Evolutionary conservation across 2,888 invertebrate species (phyloP).

Genomic region (Barypeithes pellucidus): DNA sequence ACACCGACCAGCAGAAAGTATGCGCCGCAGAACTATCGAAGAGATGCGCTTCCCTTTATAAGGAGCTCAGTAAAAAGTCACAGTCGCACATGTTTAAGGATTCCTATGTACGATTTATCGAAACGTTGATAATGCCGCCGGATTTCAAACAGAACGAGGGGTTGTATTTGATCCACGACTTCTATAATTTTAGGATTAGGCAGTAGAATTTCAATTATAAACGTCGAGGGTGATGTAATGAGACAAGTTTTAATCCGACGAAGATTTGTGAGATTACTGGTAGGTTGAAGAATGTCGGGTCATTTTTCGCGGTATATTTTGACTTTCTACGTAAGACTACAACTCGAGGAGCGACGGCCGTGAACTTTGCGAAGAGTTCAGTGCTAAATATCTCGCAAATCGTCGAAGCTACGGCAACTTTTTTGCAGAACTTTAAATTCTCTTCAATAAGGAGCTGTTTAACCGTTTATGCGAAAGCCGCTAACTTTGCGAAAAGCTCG

Average conservation of each 20-base stretch:
- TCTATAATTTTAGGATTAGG: constrained; percentile 42
- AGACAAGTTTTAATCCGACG: neutral
- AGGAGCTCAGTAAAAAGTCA: constrained; percentile 57
- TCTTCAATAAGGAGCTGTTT: no score
- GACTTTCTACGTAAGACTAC: no score
- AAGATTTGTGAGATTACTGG: no score
- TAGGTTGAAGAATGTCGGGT: no score
- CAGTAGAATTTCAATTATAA: constrained; percentile 1
- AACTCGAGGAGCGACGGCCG: no score
- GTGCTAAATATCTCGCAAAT: no score
- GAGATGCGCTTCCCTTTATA: constrained; percentile 60
- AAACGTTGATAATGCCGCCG: constrained; percentile 62
- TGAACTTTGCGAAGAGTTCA: no score
- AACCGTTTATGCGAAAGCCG: no score
- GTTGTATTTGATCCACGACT: constrained; percentile 57
- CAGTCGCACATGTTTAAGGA: constrained; percentile 50
- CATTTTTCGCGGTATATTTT: no score
- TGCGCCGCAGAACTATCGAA: constrained; percentile 62
- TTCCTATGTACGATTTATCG: constrained; percentile 58
- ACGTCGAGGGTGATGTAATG: neutral
- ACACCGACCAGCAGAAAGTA: constrained; percentile 60
- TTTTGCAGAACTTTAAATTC: no score
- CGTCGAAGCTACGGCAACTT: no score
- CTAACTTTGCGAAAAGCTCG: no score
- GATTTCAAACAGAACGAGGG: constrained; percentile 62